Evolutionary conservation across 2,888 invertebrate species (phyloP), one percentile per base, ranked within the genome.

Genomic region (Gastrophysa polygoni): DNA sequence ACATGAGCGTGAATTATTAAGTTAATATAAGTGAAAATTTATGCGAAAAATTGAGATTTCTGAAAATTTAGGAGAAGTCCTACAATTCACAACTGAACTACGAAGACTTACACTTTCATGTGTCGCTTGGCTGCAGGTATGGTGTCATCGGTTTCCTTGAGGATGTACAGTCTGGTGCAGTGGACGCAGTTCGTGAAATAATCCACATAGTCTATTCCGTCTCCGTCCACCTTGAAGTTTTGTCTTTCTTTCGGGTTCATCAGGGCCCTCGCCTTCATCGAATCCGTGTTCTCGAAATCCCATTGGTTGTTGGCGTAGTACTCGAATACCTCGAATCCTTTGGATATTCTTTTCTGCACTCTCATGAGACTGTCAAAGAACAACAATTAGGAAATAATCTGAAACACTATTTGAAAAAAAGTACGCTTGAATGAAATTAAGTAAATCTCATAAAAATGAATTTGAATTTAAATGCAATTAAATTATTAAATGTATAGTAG

Each of bases 241-340:
- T 82, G 71, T 47, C 85, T 83, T 77, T 93, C 93, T 59, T 81
- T 82, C 0, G 85, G 83, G 74, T 92, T 93, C 69, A 93, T 82
- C 4, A 82, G 77, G 1, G 81, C 78, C 28, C 92, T 81, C 0
- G 91, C 70, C 6, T 81, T 77, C 7, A 87, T 80, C 0, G 89
- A 85, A 66, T 88, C 86, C 52, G 88, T 85, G 17, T 92, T 93
- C 47, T 89, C 88, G 79, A 95, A 94, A 75, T 91, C 91, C 96
- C 96, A 96, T 66, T 94, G 93, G 77, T 93, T 92, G 78, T 91
- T 93, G 0, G 95, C 94, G 82, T 96, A 96, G 78, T 95, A 96
- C 76, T 95, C 93, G 75, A 96, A 91, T 0, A 93, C 91, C 74
- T 93, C 92, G 75, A 95, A 92, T 0, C 95, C 93, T 82, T 93